A percentile compares a stretch with the other conserved stretches of the same genome.
Evolutionary conservation across 2,888 invertebrate species (phyloP).

Genomic region (Schrankia costaestrigalis): DNA sequence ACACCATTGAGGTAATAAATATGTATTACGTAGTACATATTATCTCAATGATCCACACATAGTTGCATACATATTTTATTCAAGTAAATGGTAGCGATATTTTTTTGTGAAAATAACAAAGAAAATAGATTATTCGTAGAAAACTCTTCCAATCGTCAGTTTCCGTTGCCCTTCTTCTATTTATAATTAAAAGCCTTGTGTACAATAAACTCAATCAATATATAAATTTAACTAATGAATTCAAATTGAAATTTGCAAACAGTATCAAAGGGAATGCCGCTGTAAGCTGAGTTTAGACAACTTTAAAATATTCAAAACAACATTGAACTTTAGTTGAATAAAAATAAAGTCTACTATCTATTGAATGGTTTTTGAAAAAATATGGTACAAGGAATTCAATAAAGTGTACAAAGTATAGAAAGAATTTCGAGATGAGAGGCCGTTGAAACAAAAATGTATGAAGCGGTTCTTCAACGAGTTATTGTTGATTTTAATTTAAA

Average conservation of each 20-base stretch:
- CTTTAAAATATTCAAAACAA: slow-evolving; percentile 7
- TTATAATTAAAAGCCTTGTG: slow-evolving; percentile 8
- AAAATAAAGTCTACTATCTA: slow-evolving; percentile 3
- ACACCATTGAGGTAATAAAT: no score
- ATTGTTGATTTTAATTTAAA: no score
- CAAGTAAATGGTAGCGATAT: no score
- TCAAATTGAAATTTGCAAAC: slow-evolving; percentile 28
- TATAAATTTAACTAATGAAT: slow-evolving; percentile 25
- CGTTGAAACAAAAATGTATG: slow-evolving; percentile 16
- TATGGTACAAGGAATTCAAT: slow-evolving; percentile 22
- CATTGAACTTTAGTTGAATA: not conserved
- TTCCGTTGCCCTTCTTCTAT: no score
- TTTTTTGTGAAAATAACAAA: no score
- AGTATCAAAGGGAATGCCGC: slow-evolving; percentile 26
- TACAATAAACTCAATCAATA: slow-evolving; percentile 26
- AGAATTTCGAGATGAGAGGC: slow-evolving; percentile 20
- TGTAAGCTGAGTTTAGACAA: slow-evolving; percentile 15
- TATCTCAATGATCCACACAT: no score
- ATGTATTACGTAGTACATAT: no score
- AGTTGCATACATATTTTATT: no score
- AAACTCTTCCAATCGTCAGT: no score
- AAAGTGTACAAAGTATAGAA: slow-evolving; percentile 11
- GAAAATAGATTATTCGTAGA: no score
- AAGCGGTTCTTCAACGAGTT: no score
- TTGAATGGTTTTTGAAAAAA: slow-evolving; percentile 8